A percentile compares a stretch with the other conserved stretches of the same genome.
Evolutionary conservation across 2,888 invertebrate genomes (phyloP).

Genomic region (Phyllotreta cruciferae): DNA sequence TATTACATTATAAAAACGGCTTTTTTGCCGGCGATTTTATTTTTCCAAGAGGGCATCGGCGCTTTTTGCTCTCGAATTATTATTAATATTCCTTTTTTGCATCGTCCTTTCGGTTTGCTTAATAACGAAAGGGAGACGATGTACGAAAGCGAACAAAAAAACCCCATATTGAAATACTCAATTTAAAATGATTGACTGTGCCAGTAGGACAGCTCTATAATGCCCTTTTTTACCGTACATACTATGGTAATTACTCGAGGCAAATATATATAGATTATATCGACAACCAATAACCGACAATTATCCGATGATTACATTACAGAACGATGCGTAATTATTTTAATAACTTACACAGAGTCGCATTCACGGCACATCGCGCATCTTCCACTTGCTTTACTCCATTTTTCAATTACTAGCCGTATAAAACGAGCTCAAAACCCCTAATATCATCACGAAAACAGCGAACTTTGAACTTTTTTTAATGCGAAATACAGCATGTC

Average conservation of each 20-base stretch:
- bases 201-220: slow-evolving; percentile 39
- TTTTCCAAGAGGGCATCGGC: slow-evolving; percentile 13
- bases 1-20: slow-evolving; percentile 18
- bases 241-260: slow-evolving; percentile 37
- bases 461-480: no score
- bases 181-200: slow-evolving; percentile 37
- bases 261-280: slow-evolving; percentile 43
- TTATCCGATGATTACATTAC: slow-evolving; percentile 42
- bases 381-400: no score
- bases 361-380: slow-evolving; percentile 4
- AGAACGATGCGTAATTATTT: slow-evolving; percentile 43
- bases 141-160: slow-evolving; percentile 20
- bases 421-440: no score
- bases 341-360: slow-evolving; percentile 38
- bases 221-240: slow-evolving; percentile 28
- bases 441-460: no score
- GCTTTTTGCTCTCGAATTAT: slow-evolving; percentile 15
- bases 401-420: no score
- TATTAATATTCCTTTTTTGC: slow-evolving; percentile 16
- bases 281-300: slow-evolving; percentile 43
- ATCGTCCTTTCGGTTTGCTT: slow-evolving; percentile 12
- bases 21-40: slow-evolving; percentile 10
- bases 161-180: slow-evolving; percentile 25
- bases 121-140: slow-evolving; percentile 23
- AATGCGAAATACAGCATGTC: no score